These are phyloP conservation scores for Aphelenchoides fujianensis DNA, from an alignment of 1,140 invertebrate genomes.

Conservation along the genomic window DNA sequence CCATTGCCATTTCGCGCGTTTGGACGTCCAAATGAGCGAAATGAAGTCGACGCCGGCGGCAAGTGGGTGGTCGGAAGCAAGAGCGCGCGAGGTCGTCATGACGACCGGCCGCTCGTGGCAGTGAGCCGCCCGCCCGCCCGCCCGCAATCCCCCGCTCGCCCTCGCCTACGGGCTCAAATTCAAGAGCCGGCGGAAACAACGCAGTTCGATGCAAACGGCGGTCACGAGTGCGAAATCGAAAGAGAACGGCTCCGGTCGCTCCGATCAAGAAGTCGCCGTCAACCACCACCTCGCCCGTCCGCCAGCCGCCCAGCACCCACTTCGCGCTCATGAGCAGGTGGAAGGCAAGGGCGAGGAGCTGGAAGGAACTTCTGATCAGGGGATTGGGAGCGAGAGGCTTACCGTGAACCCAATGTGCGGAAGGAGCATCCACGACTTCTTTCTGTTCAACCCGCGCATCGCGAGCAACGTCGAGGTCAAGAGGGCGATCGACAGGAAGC, in stretches of 20 bases:
- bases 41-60: background rate
- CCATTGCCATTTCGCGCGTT: background rate
- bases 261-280: slow-evolving; percentile 12
- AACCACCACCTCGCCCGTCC: background rate
- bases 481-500: slow-evolving; percentile 15
- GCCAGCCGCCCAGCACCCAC: background rate
- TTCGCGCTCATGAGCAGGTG: slow-evolving; percentile 1
- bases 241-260: background rate
- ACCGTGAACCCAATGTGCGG: slow-evolving; percentile 28
- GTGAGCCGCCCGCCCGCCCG: too few species aligned
- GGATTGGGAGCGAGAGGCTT: slow-evolving; percentile 11
- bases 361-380: background rate
- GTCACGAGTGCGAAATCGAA: slow-evolving; percentile 8
- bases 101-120: too few species aligned
- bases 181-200: slow-evolving; percentile 16
- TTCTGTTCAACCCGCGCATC: slow-evolving; percentile 19
- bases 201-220: slow-evolving; percentile 5
- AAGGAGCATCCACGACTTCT: slow-evolving; percentile 6
- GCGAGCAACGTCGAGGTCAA: slow-evolving; percentile 20
- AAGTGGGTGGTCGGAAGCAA: background rate
- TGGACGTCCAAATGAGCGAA: background rate
- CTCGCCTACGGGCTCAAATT: background rate
- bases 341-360: slow-evolving; percentile 3
- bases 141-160: background rate
- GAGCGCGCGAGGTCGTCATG: slow-evolving; percentile 7